Evolutionary conservation across 2,888 invertebrate genomes (phyloP), one percentile per base, ranked within the genome.

Genomic region (Disparrhopalites patrizii): DNA sequence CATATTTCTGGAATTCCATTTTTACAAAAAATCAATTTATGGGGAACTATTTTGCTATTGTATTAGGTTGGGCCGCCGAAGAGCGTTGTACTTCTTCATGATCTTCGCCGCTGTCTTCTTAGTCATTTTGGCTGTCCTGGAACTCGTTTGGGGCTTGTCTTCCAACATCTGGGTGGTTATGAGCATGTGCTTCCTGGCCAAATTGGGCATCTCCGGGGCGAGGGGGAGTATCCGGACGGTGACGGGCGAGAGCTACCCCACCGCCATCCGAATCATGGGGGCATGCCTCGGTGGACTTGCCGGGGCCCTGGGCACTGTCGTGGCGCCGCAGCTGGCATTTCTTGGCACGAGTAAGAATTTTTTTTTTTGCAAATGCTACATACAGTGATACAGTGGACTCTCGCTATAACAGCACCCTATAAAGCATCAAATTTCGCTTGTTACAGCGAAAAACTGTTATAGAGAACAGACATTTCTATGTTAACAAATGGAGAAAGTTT

Each of bases 241-340:
- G 23, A 62, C 62, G 8, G 62, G 62, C 5, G 62, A 62, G 36
- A 31, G 36, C 3, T 62, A 50, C 27, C 62, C 62, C 1, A 62
- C 62, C 2, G 62, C 62, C 5, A 33, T 62, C 15, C 31, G 62
- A 10, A 31, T 52, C 3, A 62, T 62, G 62, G 62, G 62, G 2
- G 18, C 31, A 25, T 50, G 52, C 18, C 18, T 62, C n/a, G 18
- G 33, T 47, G 3, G 52, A 18, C n/a, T 23, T 25, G 30, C 33
- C n/a, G 20, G 38, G 3, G 51, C 36, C 33, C 15, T 62, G 8
- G 62, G 23, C 5, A 30, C 62, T 5, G 30, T 31, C 18, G 15
- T 60, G 10, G 62, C 52, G 15, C 62, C 62, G 7, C 62, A 62
- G 38, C 27, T 62, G n/a, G 52, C 33, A 8, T 62, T 52, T 23